These are phyloP conservation scores for Coelopa pilipes DNA, from an alignment of 2,888 invertebrate genomes.

Conservation along the genomic window DNA sequence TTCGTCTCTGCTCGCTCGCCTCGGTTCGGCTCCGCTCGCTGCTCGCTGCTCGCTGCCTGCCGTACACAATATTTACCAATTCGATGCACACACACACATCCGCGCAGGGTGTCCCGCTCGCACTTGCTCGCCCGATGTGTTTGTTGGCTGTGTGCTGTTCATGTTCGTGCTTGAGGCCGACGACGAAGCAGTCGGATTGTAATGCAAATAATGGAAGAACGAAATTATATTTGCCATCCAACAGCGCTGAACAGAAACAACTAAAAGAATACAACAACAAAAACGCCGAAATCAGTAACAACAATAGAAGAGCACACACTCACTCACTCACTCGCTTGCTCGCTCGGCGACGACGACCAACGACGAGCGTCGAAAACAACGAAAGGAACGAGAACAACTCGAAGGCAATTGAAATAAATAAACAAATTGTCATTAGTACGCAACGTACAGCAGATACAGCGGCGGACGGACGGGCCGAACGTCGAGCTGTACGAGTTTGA, in stretches of 20 bases:
- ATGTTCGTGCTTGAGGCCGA: not conserved
- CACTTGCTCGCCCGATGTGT: no score
- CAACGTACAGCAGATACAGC: slow-evolving; percentile 19
- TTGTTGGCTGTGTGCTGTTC: no score
- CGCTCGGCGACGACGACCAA: not conserved
- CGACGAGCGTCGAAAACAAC: not conserved
- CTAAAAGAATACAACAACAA: no score
- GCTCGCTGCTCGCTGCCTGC: not conserved
- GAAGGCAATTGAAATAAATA: slow-evolving; percentile 37
- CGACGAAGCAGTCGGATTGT: slow-evolving; percentile 20
- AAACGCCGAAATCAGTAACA: not conserved
- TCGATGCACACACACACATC: not conserved
- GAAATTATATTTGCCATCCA: slow-evolving; percentile 24
- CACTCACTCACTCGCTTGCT: not conserved
- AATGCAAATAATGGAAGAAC: slow-evolving; percentile 27
- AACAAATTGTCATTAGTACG: slow-evolving; percentile 38
- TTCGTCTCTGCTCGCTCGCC: no score
- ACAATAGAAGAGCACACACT: not conserved
- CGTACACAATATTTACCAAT: slow-evolving; percentile 14
- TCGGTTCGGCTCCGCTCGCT: not conserved
- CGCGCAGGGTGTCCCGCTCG: no score
- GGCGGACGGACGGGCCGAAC: not conserved
- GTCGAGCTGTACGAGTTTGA: not conserved
- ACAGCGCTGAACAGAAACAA: slow-evolving; percentile 22
- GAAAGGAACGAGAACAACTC: slow-evolving; percentile 30